Evolutionary conservation across 2,888 invertebrate genomes (phyloP).

Genomic region (Dyspetes luteomarginatus): DNA sequence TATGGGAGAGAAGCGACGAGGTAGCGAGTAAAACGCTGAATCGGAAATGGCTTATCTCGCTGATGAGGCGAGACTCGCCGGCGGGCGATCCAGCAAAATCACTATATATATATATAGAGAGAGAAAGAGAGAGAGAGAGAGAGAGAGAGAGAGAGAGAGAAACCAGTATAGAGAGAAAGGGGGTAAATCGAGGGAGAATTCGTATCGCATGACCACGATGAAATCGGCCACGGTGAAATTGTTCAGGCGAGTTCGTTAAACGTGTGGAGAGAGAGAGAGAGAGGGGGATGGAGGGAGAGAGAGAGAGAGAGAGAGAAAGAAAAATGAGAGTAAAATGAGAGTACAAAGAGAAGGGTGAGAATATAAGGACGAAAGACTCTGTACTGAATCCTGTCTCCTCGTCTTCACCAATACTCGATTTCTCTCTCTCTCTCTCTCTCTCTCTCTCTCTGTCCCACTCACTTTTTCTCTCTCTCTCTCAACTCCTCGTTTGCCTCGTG

Average conservation of each 20-base stretch:
- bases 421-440: no score
- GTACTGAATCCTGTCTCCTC: conserved; percentile 38
- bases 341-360: conserved; percentile 21
- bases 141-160: conserved; percentile 58
- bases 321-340: conserved; percentile 30
- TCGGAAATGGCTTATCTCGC: conserved; percentile 75
- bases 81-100: conserved; percentile 60
- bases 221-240: conserved; percentile 61
- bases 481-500: conserved; percentile 36
- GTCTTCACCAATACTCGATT: conserved; percentile 36
- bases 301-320: conserved; percentile 32
- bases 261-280: conserved; percentile 38
- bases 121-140: conserved; percentile 47
- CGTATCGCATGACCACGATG: conserved; percentile 65
- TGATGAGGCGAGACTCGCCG: conserved; percentile 71
- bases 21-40: conserved; percentile 72
- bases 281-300: conserved; percentile 27
- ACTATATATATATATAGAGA: conserved; percentile 43
- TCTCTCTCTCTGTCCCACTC: background rate
- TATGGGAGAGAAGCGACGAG: conserved; percentile 50
- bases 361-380: conserved; percentile 31
- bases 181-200: conserved; percentile 61
- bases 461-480: background rate
- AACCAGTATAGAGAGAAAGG: no score
- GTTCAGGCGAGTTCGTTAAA: conserved; percentile 69